A percentile compares a stretch with the other conserved stretches of the same genome.
These are phyloP conservation scores for Phalanger gymnotis DNA, from an alignment of 2,797 vertebrate genomes.

Conservation along the genomic window DNA sequence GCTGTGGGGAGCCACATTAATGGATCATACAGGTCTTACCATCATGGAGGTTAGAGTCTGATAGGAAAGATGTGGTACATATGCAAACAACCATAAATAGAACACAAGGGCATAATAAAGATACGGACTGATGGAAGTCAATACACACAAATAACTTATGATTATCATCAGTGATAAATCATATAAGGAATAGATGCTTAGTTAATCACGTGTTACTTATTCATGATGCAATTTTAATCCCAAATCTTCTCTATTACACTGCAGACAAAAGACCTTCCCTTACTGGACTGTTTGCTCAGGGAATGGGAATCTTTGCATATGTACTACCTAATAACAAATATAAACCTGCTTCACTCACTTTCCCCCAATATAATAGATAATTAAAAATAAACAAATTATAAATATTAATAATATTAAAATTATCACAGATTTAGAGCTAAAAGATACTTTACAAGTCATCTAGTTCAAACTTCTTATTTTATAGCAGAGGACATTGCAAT, in stretches of 20 bases:
- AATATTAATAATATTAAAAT: background rate
- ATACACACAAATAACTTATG: background rate
- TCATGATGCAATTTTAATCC: background rate
- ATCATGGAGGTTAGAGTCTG: background rate
- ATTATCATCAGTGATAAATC: background rate
- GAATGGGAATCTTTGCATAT: background rate
- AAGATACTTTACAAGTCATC: background rate
- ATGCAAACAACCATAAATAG: background rate
- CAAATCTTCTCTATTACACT: background rate
- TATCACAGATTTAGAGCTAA: background rate
- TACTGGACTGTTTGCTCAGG: background rate
- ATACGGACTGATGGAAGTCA: background rate
- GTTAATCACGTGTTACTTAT: background rate
- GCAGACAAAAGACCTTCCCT: background rate
- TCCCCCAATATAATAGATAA: background rate
- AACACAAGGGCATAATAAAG: background rate
- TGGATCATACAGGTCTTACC: background rate
- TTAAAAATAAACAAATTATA: background rate
- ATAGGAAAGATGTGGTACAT: background rate
- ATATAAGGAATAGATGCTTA: background rate
- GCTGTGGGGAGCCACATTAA: background rate
- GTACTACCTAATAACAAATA: background rate
- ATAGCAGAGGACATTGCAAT: background rate
- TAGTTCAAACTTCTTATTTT: background rate
- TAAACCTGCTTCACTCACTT: background rate